Base-by-base conservation (phyloP, 2,113 vertebrate species). In the Pionites leucogaster region DNA sequence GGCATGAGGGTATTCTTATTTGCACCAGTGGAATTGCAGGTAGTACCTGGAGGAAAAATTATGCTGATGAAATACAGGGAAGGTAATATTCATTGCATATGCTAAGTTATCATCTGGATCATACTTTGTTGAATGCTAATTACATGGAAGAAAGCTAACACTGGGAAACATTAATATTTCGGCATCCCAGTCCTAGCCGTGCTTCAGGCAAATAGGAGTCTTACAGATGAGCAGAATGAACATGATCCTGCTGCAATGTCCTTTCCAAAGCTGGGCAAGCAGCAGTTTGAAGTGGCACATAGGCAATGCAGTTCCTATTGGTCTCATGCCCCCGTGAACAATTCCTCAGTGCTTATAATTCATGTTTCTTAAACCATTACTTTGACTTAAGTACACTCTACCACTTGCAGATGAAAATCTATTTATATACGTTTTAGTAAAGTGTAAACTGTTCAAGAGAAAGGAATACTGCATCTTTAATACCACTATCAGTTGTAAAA, bases 401-500 rank as follows among this genome's bases (percentile, higher is more conserved):
- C 39, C 39, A 80, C 17, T 90, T 86, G 52, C 33, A 81, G 71
- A 83, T 75, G 41, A 93, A 96, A 95, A 91, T 44, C 47, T 62
- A 87, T 33, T 70, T 72, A 39, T 67, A 41, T 39, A 62, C 7
- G 47, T 74, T 88, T 95, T 89, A 77, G 35, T 82, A 91, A 97
- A 94, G 50, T 67, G 27, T 76, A 69, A 90, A 46, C 62, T 64
- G 29, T 71, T 90, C 59, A 88, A 87, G 64, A 76, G 78, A 90
- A 95, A 75, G 55, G 77, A 89, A 72, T 67, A 60, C 35, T 79
- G 31, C 75, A 62, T 94, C 80, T 84, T 86, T 88, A 96, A 93
- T 31, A 64, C 23, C 4, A 6, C 33, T 47, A 75, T 85, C 82
- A 92, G 81, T 59, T 89, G 52, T 80, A 75, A 94, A 95, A 79